Evolutionary conservation across 2,888 invertebrate species (phyloP), one percentile per base, ranked within the genome.

Genomic region (Callosobruchus maculatus): DNA sequence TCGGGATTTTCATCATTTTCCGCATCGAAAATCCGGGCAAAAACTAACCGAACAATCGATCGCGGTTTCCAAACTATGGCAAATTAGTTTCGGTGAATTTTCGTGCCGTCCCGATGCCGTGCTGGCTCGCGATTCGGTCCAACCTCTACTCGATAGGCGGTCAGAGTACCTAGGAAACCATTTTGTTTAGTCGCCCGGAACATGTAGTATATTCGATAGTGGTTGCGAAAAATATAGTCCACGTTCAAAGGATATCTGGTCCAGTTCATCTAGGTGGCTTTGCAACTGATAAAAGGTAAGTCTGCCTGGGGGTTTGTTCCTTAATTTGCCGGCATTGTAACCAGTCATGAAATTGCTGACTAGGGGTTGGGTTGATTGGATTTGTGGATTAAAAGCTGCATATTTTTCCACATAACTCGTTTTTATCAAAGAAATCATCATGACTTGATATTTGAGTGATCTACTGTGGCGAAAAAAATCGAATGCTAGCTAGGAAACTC

Each of bases 141-240:
- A 82, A 83, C 83, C 83, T 83, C 84, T 84, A 84, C 84, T 84
- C 83, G 81, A 80, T 80, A 82, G 81, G 81, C 83, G 82, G 81
- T 75, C 49, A 73, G 70, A 73, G 70, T 83, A 82, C 83, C 83
- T 85, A 82, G 87, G 87, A 86, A 84, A 86, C 86, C 87, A 87
- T 87, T 86, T 87, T 87, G 86, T 85, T 82, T 81, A 81, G 79
- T 81, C 82, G 82, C 82, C 82, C 82, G 83, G 85, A 86, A 85
- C 83, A 86, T 85, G 82, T 79, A 79, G 79, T 78, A 77, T 79
- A 80, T 78, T 76, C 71, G 74, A 77, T 76, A 78, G 77, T 78
- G 75, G 78, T 78, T 79, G 73, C 72, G 75, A 77, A 81, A 78
- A 75, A 78, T 73, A 74, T 74, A 73, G 75, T 74, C 74, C 77